phyloP scores from a whole-genome alignment of 1,140 invertebrate species.

The Aphis gossypii region DNA sequence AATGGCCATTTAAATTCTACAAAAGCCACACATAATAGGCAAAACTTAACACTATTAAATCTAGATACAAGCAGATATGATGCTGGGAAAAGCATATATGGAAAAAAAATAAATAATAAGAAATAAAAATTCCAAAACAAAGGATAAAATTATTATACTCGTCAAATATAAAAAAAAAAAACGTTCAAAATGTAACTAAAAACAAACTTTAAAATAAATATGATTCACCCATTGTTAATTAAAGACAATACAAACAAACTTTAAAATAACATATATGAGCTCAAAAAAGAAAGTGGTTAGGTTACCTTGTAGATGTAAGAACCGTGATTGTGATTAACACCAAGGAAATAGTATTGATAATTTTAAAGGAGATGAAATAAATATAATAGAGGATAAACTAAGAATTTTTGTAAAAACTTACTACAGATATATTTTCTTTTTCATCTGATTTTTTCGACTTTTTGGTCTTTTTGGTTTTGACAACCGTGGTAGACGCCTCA shows the following conservation, averaged over 20 bases:
- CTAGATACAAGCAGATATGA: neutral
- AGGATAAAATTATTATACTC: neutral
- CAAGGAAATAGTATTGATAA: neutral
- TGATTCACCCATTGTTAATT: neutral
- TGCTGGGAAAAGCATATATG: no score
- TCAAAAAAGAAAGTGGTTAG: neutral
- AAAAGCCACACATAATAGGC: slow-evolving; percentile 50
- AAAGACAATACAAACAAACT: neutral
- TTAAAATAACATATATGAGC: neutral
- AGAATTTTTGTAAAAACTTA: slow-evolving; percentile 59
- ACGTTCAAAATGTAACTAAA: neutral
- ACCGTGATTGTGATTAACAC: neutral
- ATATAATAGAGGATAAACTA: neutral
- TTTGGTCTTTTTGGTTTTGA: slow-evolving; percentile 62
- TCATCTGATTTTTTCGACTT: slow-evolving; percentile 62
- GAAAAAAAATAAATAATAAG: neutral
- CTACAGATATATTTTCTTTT: slow-evolving; percentile 63
- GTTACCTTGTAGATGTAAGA: neutral
- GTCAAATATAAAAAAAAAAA: neutral
- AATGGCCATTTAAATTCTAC: slow-evolving; percentile 31
- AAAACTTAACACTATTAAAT: slow-evolving; percentile 26
- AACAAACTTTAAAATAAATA: slow-evolving; percentile 8
- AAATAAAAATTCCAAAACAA: neutral
- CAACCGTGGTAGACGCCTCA: slow-evolving; percentile 52
- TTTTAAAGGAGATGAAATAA: neutral